These are phyloP conservation scores for Pyrgilauda ruficollis DNA, from an alignment of 2,113 vertebrate genomes.

Conservation along the genomic window DNA sequence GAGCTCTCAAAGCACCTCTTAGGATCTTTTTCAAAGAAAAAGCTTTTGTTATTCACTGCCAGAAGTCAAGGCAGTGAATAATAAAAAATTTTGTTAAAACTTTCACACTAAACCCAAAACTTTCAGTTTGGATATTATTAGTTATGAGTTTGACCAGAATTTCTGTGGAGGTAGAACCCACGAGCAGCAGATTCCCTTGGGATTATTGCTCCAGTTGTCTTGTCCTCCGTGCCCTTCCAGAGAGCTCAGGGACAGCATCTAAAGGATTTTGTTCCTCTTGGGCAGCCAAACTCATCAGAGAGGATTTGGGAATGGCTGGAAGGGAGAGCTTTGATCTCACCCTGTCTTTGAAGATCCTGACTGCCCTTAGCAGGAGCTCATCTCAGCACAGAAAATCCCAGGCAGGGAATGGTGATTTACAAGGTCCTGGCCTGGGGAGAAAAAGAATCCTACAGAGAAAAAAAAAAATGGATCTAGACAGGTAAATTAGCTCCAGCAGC, in stretches of 20 bases:
- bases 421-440: background rate
- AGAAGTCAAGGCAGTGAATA: background rate
- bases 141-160: background rate
- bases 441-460: background rate
- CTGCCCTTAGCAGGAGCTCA: background rate
- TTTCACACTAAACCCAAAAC: background rate
- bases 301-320: background rate
- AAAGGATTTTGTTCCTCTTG: background rate
- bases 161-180: background rate
- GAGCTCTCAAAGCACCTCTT: background rate
- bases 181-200: background rate
- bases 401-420: background rate
- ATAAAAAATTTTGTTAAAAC: background rate
- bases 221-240: background rate
- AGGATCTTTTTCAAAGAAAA: background rate
- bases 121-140: background rate
- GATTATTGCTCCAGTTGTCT: background rate
- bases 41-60: no score
- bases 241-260: background rate
- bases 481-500: background rate
- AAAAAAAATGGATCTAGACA: background rate
- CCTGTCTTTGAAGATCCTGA: background rate
- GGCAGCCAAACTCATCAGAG: background rate
- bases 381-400: fast-evolving
- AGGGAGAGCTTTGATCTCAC: background rate